Conservation (phyloP, 2,113 vertebrate species). For the Theristicus caerulescens region DNA sequence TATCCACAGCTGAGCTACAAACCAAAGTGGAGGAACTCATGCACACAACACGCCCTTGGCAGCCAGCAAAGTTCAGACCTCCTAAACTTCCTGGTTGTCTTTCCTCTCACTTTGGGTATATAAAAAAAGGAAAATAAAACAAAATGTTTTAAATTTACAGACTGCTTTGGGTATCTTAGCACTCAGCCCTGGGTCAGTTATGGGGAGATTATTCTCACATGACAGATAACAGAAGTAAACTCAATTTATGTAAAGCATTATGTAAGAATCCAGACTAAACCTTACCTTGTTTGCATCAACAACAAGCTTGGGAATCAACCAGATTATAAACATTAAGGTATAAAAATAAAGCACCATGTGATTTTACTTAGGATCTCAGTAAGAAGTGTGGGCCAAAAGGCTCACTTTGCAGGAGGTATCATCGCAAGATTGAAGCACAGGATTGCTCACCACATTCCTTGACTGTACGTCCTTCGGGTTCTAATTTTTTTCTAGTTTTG, state of each 20-base stretch:
- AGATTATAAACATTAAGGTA: not conserved
- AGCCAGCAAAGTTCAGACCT: not conserved
- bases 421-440: not conserved
- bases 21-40: not conserved
- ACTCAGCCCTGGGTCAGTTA: not conserved
- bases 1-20: not conserved
- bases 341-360: not conserved
- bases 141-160: not conserved
- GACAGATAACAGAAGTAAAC: not conserved
- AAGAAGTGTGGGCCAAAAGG: not conserved
- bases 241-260: not conserved
- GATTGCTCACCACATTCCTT: rapidly evolving
- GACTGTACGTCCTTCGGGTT: rapidly evolving
- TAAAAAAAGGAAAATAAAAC: not conserved
- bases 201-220: not conserved
- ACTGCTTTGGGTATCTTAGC: not conserved
- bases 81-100: not conserved
- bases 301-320: not conserved
- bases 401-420: not conserved
- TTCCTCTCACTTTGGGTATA: not conserved
- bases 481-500: not conserved
- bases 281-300: not conserved
- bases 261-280: not conserved
- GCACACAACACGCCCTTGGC: not conserved
- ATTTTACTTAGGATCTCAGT: not conserved